Base-by-base conservation (phyloP, 2,888 invertebrate genomes). In the Agrochola lychnidis region DNA sequence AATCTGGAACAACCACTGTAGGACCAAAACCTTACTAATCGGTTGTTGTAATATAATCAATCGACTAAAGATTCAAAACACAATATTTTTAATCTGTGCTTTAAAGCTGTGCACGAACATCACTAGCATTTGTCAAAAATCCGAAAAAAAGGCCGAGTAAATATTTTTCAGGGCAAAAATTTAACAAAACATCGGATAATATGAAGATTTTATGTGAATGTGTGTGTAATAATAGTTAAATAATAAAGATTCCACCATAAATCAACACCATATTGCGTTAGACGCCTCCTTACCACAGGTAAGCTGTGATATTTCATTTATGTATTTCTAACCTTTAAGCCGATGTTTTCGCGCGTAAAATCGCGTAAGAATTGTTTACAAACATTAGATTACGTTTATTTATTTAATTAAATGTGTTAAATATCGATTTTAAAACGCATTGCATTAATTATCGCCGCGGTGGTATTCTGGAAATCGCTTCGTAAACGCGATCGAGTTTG, bases 401-500 rank as follows among this genome's bases (percentile, higher is more conserved):
- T 59, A 7, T 5, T 30, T n/a, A 30, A 76, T 84, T 82, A 48
- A 48, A 62, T 61, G 71, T 56, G 30, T 68, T 76, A 76, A 67
- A 61, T 83, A 87, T 85, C 73, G 84, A 88, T 89, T 90, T 89
- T 91, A 83, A 87, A 88, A 85, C 76, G 76, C 85, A 85, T 79
- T 83, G 88, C 87, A 91, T 90, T 92, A 91, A 93, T 93, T 93
- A 94, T 91, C 87, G 70, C 72, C 36, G 78, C 85, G 86, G 90
- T 85, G 86, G 84, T 95, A 96, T 94, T 96, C 95, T 93, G 90
- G 77, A 91, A 90, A 92, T 93, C 85, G 91, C 86, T 88, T 93
- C 89, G 89, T 78, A 25, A 80, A 87, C 85, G 83, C 85, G 83
- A 90, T 90, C 86, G 90, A 81, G 79, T 45, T 59, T 42, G 61